Percentiles rank a stretch among this genome's conserved stretches.
Evolutionary conservation across 2,797 vertebrate genomes (phyloP).

Genomic region (Knipowitschia caucasica): DNA sequence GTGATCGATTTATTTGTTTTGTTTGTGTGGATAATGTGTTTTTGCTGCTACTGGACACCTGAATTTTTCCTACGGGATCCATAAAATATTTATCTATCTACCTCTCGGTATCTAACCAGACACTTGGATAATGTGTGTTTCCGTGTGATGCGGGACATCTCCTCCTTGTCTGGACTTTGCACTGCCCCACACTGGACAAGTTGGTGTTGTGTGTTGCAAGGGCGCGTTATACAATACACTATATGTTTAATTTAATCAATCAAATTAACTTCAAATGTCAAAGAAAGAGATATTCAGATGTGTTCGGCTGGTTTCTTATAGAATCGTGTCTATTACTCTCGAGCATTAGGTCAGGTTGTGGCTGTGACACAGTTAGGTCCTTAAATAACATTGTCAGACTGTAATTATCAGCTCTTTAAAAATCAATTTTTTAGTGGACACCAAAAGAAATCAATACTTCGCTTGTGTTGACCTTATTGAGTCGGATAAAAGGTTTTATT

Average conservation of each 20-base stretch:
- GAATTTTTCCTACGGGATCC: no score
- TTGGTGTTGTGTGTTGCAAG: not conserved
- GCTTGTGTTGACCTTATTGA: slow-evolving; percentile 76
- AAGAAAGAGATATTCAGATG: not conserved
- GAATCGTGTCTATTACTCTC: not conserved
- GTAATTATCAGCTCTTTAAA: slow-evolving; percentile 81
- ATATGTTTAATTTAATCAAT: not conserved
- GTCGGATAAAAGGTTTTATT: slow-evolving; percentile 79
- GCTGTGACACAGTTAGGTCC: slow-evolving; percentile 58
- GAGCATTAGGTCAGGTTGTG: slow-evolving; percentile 9
- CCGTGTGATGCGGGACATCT: slow-evolving; percentile 22
- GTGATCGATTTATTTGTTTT: no score
- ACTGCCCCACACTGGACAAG: not conserved
- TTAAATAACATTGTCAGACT: slow-evolving; percentile 64
- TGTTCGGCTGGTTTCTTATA: no score
- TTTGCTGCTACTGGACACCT: no score
- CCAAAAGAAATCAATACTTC: slow-evolving; percentile 78
- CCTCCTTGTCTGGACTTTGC: slow-evolving; percentile 3
- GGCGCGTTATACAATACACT: not conserved
- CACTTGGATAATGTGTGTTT: no score
- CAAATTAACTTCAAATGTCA: not conserved
- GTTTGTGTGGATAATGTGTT: no score
- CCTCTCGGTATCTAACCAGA: no score
- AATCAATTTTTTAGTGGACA: slow-evolving; percentile 76
- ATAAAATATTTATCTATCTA: no score